Base-by-base conservation (phyloP, 2,113 vertebrate species). In the Epinephelus moara region DNA sequence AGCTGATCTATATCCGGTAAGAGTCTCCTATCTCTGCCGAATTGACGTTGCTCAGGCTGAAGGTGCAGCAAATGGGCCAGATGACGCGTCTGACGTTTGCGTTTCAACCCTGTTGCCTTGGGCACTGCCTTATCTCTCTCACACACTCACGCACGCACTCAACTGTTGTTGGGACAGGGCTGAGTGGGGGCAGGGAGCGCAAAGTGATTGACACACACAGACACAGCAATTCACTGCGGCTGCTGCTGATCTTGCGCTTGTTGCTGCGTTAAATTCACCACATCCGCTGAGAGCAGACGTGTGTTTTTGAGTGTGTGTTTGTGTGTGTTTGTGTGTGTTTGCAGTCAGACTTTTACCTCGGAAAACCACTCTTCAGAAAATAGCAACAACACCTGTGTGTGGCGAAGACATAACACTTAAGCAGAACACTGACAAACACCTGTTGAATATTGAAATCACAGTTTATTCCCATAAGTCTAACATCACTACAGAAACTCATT, bases 161-260 rank as follows among this genome's bases (percentile, higher is more conserved):
- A 53, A 17, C 56, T 40, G 71, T 71, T 75, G 74, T 50, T 64
- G 61, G 70, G 56, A 66, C 63, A 49, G 52, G 33, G 64, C 23
- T 49, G 52, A 62, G 84, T 86, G 90, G 91, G 91, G 91, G 90
- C 75, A 82, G 91, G 92, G 81, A 64, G 56, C 18, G 49, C 49
- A 33, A 42, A 13, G 68, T 81, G 78, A 88, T 59, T 84, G 83
- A 89, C 88, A 87, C 84, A 89, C 84, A 80, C 80, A 88, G 25
- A 52, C 15, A 45, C 13, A 57, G 17, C 52, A 42, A 40, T 37
- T 68, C 23, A 63, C 52, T 53, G 30, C 55, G 81, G 83, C 72
- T 84, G 78, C 50, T 83, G 83, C 72, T 84, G 75, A 85, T 59
- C 49, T 55, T 56, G 71, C 40, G 60, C 18, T 73, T 82, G 25